phyloP scores from a whole-genome alignment of 2,113 vertebrate species.

The Ophthalmolycus amberensis region DNA sequence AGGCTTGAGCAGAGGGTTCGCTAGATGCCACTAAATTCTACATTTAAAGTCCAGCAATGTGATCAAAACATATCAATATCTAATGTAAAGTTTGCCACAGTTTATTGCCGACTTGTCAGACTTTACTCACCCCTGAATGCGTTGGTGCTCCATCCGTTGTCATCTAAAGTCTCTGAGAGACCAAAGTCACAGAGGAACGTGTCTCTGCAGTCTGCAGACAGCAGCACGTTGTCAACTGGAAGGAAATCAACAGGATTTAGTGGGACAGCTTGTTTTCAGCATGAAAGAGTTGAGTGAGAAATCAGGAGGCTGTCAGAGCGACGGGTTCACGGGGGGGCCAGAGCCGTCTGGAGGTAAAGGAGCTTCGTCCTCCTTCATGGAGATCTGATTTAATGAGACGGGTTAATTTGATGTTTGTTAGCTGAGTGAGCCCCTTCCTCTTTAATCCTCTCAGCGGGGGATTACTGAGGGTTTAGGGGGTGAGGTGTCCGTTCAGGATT shows the following conservation, averaged over 20 bases:
- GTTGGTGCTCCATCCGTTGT: slow-evolving; percentile 77
- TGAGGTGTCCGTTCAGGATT: slow-evolving; percentile 57
- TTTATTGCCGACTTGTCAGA: background rate
- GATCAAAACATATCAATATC: background rate
- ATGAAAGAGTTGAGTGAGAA: slow-evolving; percentile 44
- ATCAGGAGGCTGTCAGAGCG: slow-evolving; percentile 43
- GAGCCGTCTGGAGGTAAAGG: background rate
- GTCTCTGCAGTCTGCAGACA: slow-evolving; percentile 88
- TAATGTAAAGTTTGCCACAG: background rate
- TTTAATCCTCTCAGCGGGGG: slow-evolving; percentile 46
- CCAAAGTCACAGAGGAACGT: slow-evolving; percentile 96
- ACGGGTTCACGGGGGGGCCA: background rate
- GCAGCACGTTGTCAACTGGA: slow-evolving; percentile 94
- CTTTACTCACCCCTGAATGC: slow-evolving; percentile 72
- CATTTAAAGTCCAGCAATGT: background rate
- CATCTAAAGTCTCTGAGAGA: slow-evolving; percentile 88
- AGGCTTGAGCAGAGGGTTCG: too few relatives aligned
- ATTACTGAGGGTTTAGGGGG: slow-evolving; percentile 57
- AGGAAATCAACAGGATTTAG: slow-evolving; percentile 58
- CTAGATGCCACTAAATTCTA: background rate
- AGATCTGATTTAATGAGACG: slow-evolving; percentile 15
- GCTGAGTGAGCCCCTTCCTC: slow-evolving; percentile 36
- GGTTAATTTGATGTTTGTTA: slow-evolving; percentile 13
- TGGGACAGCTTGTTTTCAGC: slow-evolving; percentile 61
- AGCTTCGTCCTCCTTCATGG: background rate